Base-by-base conservation (phyloP, 1,140 invertebrate species). In the Phocides pigmalion region DNA sequence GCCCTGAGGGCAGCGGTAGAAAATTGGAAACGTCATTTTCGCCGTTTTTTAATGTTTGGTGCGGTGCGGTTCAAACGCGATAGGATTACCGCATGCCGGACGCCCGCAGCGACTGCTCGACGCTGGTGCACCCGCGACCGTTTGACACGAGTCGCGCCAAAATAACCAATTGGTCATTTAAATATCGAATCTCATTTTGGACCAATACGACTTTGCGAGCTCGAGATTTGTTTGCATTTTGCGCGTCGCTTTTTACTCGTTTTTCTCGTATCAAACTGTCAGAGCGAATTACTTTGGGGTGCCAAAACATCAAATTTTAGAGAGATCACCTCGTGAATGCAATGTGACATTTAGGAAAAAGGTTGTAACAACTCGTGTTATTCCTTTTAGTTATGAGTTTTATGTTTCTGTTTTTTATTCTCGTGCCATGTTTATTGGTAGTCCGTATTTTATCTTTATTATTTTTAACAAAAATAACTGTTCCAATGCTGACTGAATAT, bases 11-110 rank as follows among this genome's bases (percentile, higher is more conserved):
- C 84, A 78, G 85, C 80, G 76, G 88, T 90, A 88, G 85, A 90
- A 90, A 90, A 90, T 90, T 90, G 88, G 85, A 89, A 88, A 87
- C 79, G 86, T 89, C 85, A 90, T 90, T 88, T 88, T 88, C 74
- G 79, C 76, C 73, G 69, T 89, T 88, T 87, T 85, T 87, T 85
- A 84, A 87, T 88, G 85, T 90, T 90, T 90, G 84, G 70, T 76
- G 79, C 76, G 75, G 70, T 69, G 64, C 64, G 71, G 58, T 69
- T 63, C 73, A 68, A 62, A 58, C 58, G 67, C 74, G 83, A 84
- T 82, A 82, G 82, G 83, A 87, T 87, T 82, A 82, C 81, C 53
- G 66, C 63, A 53, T 64, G 67, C 71, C 63, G 50, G n/a, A 14
- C 70, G 79, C 80, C 39, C 75, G 70, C 66, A 74, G 74, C 76